phyloP scores from a whole-genome alignment of 1,140 invertebrate species.

The Drosophila baimaii region DNA sequence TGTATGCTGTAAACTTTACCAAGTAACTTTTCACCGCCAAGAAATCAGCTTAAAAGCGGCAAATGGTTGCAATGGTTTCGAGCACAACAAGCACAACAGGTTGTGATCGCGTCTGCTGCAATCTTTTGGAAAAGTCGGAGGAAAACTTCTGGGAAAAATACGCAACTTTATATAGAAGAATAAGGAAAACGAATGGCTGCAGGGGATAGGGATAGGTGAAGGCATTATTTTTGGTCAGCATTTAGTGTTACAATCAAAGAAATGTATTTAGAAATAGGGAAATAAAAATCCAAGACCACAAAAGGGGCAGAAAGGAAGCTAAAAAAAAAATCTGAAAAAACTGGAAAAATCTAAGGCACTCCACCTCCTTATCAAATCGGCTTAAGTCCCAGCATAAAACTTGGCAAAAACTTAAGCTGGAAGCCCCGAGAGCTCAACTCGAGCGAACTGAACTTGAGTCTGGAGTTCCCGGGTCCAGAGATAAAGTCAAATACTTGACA shows the following conservation, averaged over 20 bases:
- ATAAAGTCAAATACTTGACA: conserved; percentile 83
- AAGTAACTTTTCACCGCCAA: conserved; percentile 5
- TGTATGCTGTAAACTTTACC: conserved; percentile 12
- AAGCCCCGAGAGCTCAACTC: conserved; percentile 29
- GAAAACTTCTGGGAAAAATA: not conserved
- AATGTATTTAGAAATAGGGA: not conserved
- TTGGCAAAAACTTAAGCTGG: conserved; percentile 66
- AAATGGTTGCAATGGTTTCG: conserved; percentile 2
- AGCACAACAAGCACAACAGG: too few relatives aligned
- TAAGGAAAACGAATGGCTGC: too few relatives aligned
- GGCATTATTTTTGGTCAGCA: too few relatives aligned
- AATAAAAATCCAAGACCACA: not conserved
- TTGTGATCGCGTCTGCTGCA: not conserved
- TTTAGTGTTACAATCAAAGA: too few relatives aligned
- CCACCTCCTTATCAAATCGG: conserved; percentile 10
- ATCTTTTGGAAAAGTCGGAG: not conserved
- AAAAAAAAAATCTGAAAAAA: not conserved
- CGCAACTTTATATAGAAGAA: too few relatives aligned
- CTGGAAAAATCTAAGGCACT: not conserved
- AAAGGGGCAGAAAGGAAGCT: too few relatives aligned
- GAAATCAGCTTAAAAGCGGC: not conserved
- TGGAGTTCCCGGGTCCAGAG: conserved; percentile 51
- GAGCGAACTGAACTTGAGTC: conserved; percentile 43
- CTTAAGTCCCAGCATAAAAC: conserved; percentile 50
- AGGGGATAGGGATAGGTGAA: too few relatives aligned